phyloP scores from a whole-genome alignment of 2,888 invertebrate species.

The Eueremaeus valkanovi region DNA sequence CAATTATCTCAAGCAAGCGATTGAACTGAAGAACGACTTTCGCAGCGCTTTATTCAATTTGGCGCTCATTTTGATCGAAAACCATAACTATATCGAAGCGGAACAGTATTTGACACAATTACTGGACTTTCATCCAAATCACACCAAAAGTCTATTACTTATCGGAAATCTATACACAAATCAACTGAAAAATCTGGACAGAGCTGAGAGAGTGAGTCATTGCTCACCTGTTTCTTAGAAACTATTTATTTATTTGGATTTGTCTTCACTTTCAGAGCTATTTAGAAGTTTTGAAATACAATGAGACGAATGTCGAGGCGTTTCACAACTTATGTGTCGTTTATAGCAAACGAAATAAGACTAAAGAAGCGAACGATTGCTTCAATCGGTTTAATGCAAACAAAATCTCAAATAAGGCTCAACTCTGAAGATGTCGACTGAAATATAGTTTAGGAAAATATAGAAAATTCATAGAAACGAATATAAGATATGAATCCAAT shows the following conservation, averaged over 20 bases:
- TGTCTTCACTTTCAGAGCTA: not conserved
- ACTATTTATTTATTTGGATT: not conserved
- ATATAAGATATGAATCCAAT: not conserved
- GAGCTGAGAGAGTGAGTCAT: constrained; percentile 75
- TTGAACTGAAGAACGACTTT: constrained; percentile 73
- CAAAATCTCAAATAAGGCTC: too few relatives aligned
- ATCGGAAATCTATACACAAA: constrained; percentile 95
- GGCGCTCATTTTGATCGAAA: constrained; percentile 81
- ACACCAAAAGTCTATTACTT: constrained; percentile 88
- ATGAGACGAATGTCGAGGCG: constrained; percentile 20
- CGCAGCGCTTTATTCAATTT: constrained; percentile 91
- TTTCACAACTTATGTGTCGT: constrained; percentile 24
- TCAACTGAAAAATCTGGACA: constrained; percentile 85
- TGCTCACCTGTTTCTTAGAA: not conserved
- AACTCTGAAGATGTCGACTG: too few relatives aligned
- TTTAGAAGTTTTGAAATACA: constrained; percentile 16
- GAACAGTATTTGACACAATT: constrained; percentile 86
- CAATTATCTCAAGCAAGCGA: constrained; percentile 71
- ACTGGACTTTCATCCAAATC: constrained; percentile 72
- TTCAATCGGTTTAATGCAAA: not conserved
- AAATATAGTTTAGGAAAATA: not conserved
- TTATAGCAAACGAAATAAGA: constrained; percentile 18
- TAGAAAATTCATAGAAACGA: not conserved
- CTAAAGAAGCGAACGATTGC: constrained; percentile 27
- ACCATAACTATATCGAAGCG: constrained; percentile 80